Evolutionary conservation across 2,113 vertebrate genomes (phyloP).

Genomic region (Stictonetta naevosa): DNA sequence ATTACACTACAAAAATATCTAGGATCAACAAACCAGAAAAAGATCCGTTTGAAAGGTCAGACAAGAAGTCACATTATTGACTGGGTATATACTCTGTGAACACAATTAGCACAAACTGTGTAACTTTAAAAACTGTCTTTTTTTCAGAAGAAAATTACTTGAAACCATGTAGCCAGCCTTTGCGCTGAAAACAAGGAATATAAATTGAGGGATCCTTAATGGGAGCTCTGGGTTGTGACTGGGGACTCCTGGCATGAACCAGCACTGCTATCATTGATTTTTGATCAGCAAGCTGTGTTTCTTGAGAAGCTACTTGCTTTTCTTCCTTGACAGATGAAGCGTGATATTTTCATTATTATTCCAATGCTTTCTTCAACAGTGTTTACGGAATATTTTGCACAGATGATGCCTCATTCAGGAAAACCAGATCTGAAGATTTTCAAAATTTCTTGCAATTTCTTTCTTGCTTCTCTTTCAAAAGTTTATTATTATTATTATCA

Average conservation of each 20-base stretch:
- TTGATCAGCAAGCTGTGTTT: background rate
- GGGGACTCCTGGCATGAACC: background rate
- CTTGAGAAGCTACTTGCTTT: background rate
- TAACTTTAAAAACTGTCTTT: background rate
- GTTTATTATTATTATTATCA: background rate
- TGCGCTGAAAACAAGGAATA: background rate
- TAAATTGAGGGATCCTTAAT: background rate
- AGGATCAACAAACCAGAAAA: constrained; percentile 24
- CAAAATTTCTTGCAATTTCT: background rate
- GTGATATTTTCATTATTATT: background rate
- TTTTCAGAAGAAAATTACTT: constrained; percentile 1
- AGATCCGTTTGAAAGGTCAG: constrained; percentile 4
- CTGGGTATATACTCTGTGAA: background rate
- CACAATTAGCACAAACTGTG: background rate
- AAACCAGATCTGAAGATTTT: background rate
- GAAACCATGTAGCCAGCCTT: background rate
- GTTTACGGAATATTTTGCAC: background rate
- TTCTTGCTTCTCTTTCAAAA: background rate
- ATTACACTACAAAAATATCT: background rate
- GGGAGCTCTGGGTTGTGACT: background rate
- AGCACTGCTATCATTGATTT: background rate
- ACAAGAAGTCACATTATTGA: constrained; percentile 33
- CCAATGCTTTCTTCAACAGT: background rate
- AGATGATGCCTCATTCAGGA: background rate
- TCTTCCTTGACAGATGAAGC: background rate